Conservation (phyloP, 2,113 vertebrate genomes). For the Anthoscopus minutus region DNA sequence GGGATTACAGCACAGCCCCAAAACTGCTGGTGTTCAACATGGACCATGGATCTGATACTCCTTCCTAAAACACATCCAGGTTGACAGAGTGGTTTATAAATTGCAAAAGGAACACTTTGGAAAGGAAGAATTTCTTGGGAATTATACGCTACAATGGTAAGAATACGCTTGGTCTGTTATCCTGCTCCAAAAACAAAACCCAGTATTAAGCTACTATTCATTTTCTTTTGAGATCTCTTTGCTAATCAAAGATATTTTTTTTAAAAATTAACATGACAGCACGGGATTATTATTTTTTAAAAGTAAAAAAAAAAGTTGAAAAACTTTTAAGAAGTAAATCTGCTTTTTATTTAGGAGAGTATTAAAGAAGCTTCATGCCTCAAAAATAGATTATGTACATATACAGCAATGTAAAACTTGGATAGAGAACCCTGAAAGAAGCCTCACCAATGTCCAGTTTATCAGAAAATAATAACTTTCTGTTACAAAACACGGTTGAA, state of each 20-base stretch:
- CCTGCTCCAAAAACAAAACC: neutral
- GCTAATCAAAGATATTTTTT: neutral
- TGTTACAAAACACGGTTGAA: neutral
- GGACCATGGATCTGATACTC: neutral
- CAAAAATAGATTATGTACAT: accelerated
- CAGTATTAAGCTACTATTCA: neutral
- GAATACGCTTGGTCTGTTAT: neutral
- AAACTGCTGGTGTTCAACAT: neutral
- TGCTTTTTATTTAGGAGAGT: neutral
- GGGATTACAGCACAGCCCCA: neutral
- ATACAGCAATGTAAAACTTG: neutral
- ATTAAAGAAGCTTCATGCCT: neutral
- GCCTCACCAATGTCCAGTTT: neutral
- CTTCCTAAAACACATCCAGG: neutral
- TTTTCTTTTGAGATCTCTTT: neutral
- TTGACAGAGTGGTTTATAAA: neutral
- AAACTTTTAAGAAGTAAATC: neutral
- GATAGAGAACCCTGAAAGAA: neutral
- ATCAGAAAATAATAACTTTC: neutral
- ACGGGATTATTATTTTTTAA: neutral
- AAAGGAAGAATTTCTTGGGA: neutral
- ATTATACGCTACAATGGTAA: neutral
- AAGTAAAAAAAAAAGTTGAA: accelerated
- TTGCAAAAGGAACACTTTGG: neutral
- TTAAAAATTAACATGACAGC: neutral